phyloP scores from a whole-genome alignment of 1,140 invertebrate species.

The Himalopsyche phryganea region DNA sequence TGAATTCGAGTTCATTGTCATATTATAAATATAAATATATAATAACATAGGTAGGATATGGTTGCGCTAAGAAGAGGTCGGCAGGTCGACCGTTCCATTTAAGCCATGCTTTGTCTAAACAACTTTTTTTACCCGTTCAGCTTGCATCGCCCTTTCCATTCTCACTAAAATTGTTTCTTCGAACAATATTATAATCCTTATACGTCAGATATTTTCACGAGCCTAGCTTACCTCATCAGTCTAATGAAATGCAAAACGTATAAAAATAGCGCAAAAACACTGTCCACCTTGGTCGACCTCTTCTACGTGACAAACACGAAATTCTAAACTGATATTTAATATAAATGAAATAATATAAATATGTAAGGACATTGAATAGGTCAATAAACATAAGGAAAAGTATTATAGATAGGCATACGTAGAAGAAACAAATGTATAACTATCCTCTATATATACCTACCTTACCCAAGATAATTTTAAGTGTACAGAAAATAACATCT shows the following conservation, averaged over 20 bases:
- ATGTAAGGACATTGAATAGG: constrained; percentile 17
- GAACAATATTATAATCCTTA: too few species aligned
- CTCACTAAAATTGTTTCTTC: too few species aligned
- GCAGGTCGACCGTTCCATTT: constrained; percentile 1
- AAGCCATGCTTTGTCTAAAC: too few species aligned
- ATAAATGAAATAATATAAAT: constrained; percentile 28
- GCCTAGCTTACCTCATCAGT: not conserved
- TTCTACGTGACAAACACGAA: constrained; percentile 32
- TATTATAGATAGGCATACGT: constrained; percentile 32
- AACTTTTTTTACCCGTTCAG: too few species aligned
- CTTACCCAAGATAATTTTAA: constrained; percentile 2
- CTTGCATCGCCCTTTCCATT: too few species aligned
- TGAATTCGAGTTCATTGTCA: constrained; percentile 34
- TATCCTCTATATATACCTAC: constrained; percentile 21
- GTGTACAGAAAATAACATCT: constrained; percentile 5
- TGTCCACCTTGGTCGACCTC: constrained; percentile 10
- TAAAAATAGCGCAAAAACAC: not conserved
- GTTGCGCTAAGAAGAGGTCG: constrained; percentile 16
- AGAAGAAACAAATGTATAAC: constrained; percentile 32
- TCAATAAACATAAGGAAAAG: constrained; percentile 25
- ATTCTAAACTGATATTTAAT: constrained; percentile 35
- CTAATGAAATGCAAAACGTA: not conserved
- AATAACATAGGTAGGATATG: constrained; percentile 28
- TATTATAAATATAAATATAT: constrained; percentile 25
- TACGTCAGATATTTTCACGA: not conserved